These are phyloP conservation scores for Athetis lepigone DNA, from an alignment of 2,888 invertebrate genomes.

Conservation along the genomic window DNA sequence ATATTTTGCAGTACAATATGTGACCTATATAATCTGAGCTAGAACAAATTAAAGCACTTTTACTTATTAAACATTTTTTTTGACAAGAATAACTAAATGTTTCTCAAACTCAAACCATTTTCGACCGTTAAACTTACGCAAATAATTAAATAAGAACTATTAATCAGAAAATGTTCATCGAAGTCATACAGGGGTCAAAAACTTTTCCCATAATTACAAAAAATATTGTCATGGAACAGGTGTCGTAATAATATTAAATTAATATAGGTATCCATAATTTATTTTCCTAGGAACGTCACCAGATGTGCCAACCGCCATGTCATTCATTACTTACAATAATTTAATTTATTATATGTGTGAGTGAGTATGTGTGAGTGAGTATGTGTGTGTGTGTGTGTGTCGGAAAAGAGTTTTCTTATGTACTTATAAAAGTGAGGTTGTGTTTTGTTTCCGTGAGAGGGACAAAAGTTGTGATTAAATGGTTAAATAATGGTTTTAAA, in stretches of 20 bases:
- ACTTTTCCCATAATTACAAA: slow-evolving; percentile 5
- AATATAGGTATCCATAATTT: not conserved
- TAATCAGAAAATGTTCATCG: too few relatives aligned
- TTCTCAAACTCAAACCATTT: too few relatives aligned
- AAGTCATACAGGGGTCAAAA: not conserved
- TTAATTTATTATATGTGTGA: slow-evolving; percentile 25
- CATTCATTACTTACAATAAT: slow-evolving; percentile 46
- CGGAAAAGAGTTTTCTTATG: not conserved
- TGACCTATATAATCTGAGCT: not conserved
- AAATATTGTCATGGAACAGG: slow-evolving; percentile 3
- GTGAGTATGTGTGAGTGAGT: too few relatives aligned
- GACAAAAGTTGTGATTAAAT: too few relatives aligned
- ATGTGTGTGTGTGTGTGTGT: too few relatives aligned
- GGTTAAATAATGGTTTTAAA: too few relatives aligned
- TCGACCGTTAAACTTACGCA: too few relatives aligned
- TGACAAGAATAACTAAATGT: too few relatives aligned
- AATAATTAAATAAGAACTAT: too few relatives aligned
- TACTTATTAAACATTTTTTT: too few relatives aligned
- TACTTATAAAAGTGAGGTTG: not conserved
- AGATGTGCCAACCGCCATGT: slow-evolving; percentile 30
- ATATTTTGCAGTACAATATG: not conserved
- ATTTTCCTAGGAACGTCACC: slow-evolving; percentile 35
- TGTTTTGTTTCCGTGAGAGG: not conserved
- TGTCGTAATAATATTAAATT: not conserved
- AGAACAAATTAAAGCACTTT: not conserved